These are phyloP conservation scores for Gasteruption jaculator DNA, from an alignment of 2,888 invertebrate genomes.

Conservation along the genomic window DNA sequence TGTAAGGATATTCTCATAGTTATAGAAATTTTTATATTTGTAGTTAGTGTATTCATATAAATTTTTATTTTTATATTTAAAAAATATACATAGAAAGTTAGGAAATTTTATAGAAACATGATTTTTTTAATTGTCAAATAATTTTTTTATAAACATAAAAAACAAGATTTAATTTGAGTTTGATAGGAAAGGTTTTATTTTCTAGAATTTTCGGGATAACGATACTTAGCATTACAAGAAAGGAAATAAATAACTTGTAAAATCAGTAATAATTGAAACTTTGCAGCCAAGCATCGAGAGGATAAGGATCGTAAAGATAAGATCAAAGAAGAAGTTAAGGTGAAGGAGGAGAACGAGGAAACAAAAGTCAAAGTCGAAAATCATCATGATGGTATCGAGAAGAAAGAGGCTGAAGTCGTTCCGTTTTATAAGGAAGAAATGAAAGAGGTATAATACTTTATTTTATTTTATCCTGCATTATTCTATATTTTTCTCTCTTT, in stretches of 20 bases:
- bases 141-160: too few relatives aligned
- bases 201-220: too few relatives aligned
- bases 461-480: conserved; percentile 7
- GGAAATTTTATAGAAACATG: too few relatives aligned
- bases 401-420: conserved; percentile 23
- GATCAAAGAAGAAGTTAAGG: conserved; percentile 47
- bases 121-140: too few relatives aligned
- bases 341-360: conserved; percentile 31
- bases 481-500: too few relatives aligned
- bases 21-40: not conserved
- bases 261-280: too few relatives aligned
- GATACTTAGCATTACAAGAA: too few relatives aligned
- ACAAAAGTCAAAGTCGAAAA: conserved; percentile 48
- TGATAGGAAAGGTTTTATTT: too few relatives aligned
- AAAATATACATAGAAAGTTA: too few relatives aligned
- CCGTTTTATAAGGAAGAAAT: conserved; percentile 21
- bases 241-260: too few relatives aligned
- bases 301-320: conserved; percentile 59
- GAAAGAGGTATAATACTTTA: conserved; percentile 24
- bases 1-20: not conserved
- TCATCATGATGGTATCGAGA: conserved; percentile 30
- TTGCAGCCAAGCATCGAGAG: conserved; percentile 48
- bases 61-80: conserved; percentile 14
- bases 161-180: too few relatives aligned
- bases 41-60: too few relatives aligned